These are phyloP conservation scores for Sebastes goodei DNA, from an alignment of 2,797 vertebrate genomes.

Conservation along the genomic window DNA sequence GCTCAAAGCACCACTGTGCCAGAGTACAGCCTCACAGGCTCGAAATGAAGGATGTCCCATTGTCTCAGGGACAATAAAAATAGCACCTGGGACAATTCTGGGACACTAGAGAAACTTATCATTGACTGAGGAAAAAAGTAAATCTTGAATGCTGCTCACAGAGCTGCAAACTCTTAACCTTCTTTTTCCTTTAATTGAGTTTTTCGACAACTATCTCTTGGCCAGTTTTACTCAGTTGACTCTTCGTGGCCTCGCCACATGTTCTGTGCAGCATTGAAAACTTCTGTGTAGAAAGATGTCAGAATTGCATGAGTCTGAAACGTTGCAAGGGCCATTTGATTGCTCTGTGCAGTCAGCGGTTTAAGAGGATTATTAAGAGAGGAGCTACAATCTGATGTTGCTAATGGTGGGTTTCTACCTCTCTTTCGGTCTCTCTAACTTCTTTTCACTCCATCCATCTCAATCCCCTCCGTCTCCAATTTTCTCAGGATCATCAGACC, in stretches of 20 bases:
- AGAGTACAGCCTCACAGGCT: background rate
- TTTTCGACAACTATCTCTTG: background rate
- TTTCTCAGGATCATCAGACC: constrained; percentile 86
- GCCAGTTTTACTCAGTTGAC: background rate
- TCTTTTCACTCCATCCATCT: constrained; percentile 24
- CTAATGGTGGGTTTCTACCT: constrained; percentile 47
- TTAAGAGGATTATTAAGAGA: constrained; percentile 55
- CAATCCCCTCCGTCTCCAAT: constrained; percentile 34
- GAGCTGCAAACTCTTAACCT: background rate
- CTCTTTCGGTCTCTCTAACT: background rate
- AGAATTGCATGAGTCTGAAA: constrained; percentile 14
- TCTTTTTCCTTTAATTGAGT: background rate
- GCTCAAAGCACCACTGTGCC: background rate
- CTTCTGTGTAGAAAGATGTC: background rate
- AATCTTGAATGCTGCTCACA: background rate
- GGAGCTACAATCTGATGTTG: constrained; percentile 19
- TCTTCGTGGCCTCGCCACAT: background rate
- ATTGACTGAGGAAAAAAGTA: too few species aligned
- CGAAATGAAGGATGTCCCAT: too few species aligned
- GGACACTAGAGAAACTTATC: too few species aligned
- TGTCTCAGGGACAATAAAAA: too few species aligned
- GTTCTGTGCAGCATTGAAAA: constrained; percentile 4
- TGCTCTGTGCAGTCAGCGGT: constrained; percentile 17
- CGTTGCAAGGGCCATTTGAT: constrained; percentile 11
- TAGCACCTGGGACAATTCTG: too few species aligned